Evolutionary conservation across 53 echinoderm and acorn worm species (phyloP).

Genomic region (Zoroaster sp.): DNA sequence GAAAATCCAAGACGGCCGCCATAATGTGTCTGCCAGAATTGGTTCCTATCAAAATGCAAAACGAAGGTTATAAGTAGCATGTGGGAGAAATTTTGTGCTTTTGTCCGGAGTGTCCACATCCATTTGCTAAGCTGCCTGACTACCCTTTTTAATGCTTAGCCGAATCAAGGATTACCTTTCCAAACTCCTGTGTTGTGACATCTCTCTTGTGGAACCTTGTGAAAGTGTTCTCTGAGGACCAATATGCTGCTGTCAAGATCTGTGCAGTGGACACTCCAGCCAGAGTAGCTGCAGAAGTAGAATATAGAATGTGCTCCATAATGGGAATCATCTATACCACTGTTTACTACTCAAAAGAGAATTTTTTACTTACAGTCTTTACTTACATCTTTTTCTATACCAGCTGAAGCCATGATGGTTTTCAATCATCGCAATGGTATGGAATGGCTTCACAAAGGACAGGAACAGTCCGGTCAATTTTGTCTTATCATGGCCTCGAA

Average conservation of each 20-base stretch:
- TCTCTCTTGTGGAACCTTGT: slow-evolving; percentile 26
- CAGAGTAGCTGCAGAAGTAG: background rate
- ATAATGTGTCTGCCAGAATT: no score
- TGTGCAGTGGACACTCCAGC: slow-evolving; percentile 3
- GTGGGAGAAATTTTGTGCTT: no score
- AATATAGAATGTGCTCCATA: background rate
- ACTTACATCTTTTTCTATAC: no score
- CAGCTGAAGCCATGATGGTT: slow-evolving; percentile 10
- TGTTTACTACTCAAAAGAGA: no score
- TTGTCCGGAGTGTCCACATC: no score
- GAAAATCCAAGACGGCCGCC: no score
- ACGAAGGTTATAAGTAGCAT: no score
- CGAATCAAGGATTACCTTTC: background rate
- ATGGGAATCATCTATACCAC: background rate
- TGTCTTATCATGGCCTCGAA: background rate
- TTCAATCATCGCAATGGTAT: slow-evolving; percentile 47
- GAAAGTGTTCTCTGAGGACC: slow-evolving; percentile 8
- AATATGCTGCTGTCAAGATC: background rate
- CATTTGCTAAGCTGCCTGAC: no score
- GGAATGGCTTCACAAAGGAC: slow-evolving; percentile 14
- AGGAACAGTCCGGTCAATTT: slow-evolving; percentile 21
- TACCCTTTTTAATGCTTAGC: slow-evolving; percentile 1
- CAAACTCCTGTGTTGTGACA: background rate
- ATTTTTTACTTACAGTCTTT: no score
- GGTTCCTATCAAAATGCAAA: no score